Percentiles rank a stretch among this genome's conserved stretches.
These are phyloP conservation scores for Hylia prasina DNA, from an alignment of 2,113 vertebrate species.

Conservation along the genomic window DNA sequence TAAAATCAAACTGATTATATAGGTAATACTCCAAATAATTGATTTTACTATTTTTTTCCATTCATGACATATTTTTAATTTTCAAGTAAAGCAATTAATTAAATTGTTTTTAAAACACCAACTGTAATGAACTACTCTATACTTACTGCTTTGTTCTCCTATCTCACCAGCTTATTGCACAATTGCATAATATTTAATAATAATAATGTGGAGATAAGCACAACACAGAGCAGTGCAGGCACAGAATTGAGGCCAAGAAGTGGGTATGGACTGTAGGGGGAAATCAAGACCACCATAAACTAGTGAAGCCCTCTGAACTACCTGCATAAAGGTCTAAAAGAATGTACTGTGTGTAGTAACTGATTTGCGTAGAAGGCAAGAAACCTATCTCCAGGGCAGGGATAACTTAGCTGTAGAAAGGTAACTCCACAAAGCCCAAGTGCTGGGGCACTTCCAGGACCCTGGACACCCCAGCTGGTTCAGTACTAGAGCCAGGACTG, in stretches of 20 bases:
- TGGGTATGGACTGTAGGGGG: background rate
- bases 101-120: background rate
- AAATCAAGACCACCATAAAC: background rate
- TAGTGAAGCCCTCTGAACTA: accelerated
- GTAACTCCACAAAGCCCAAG: background rate
- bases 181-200: background rate
- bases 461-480: background rate
- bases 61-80: background rate
- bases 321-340: background rate
- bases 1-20: background rate
- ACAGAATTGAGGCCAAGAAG: background rate
- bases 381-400: background rate
- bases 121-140: background rate
- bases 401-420: background rate
- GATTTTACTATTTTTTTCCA: background rate
- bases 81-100: background rate
- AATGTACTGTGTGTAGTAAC: background rate
- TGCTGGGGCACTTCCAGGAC: background rate
- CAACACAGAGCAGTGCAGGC: background rate
- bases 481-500: background rate
- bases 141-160: background rate
- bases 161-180: background rate
- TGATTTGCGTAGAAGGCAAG: background rate
- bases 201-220: background rate
- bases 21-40: background rate